Percentiles rank a stretch among this genome's conserved stretches.
Conservation (phyloP, 2,113 vertebrate genomes). For the Gymnorhina tibicen region DNA sequence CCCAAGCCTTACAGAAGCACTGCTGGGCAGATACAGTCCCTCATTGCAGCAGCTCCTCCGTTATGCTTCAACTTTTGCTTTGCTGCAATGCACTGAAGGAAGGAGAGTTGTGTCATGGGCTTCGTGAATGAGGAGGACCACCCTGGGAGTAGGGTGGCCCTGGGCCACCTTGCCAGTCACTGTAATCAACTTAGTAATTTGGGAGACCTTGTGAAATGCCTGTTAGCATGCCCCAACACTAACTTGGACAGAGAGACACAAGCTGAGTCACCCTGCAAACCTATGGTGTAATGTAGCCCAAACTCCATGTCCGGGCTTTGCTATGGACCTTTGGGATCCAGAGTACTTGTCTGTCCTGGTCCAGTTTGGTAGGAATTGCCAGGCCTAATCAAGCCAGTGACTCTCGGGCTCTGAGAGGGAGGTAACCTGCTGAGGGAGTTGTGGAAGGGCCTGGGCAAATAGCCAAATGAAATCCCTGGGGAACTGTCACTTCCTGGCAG, state of each 20-base stretch:
- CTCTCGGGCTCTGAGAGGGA: not conserved
- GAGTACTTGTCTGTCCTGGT: not conserved
- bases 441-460: not conserved
- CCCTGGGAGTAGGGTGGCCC: not conserved
- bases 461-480: not conserved
- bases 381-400: not conserved
- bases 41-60: accelerated
- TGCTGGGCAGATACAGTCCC: not conserved
- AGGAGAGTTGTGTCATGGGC: accelerated
- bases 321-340: not conserved
- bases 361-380: not conserved
- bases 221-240: not conserved
- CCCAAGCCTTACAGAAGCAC: not conserved
- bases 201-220: not conserved
- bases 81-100: not conserved
- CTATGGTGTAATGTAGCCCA: not conserved
- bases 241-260: not conserved
- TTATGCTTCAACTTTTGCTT: not conserved
- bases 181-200: accelerated
- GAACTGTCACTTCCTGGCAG: not conserved
- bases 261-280: not conserved
- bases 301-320: not conserved
- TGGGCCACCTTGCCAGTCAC: not conserved
- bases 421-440: not conserved
- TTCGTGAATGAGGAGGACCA: not conserved